phyloP scores from a whole-genome alignment of 2,797 vertebrate species.

The Alcedo atthis region DNA sequence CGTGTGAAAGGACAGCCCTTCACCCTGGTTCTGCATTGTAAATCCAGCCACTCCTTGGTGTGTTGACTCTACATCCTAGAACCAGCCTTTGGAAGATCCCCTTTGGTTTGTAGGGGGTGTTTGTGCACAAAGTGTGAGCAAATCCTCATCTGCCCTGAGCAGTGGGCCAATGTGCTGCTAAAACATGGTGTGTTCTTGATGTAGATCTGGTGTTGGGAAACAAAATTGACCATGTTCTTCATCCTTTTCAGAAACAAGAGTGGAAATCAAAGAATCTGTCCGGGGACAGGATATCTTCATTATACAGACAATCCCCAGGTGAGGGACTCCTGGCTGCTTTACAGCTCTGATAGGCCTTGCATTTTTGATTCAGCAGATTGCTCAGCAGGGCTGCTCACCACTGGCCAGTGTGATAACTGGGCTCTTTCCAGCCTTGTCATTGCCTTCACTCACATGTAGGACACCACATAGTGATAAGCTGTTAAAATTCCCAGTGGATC shows the following conservation, averaged over 20 bases:
- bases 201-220: neutral
- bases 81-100: neutral
- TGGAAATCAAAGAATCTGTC: slow-evolving; percentile 97
- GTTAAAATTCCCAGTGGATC: slow-evolving; percentile 6
- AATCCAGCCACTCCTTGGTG: neutral
- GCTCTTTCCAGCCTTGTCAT: neutral
- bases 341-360: neutral
- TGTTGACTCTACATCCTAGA: neutral
- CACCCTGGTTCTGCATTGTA: neutral
- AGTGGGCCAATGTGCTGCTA: neutral
- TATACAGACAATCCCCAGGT: slow-evolving; percentile 98
- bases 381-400: neutral
- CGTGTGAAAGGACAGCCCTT: neutral
- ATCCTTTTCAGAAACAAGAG: slow-evolving; percentile 90
- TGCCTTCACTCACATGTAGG: neutral
- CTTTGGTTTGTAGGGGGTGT: neutral
- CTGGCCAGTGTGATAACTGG: neutral
- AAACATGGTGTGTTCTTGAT: neutral
- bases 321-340: neutral
- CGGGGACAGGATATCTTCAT: slow-evolving; percentile 98
- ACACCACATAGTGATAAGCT: neutral
- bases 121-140: neutral
- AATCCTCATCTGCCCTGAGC: neutral
- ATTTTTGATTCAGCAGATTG: neutral
- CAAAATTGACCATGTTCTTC: slow-evolving; percentile 21